These are phyloP conservation scores for Anoplopoma fimbria DNA, from an alignment of 2,113 vertebrate species.

Conservation along the genomic window DNA sequence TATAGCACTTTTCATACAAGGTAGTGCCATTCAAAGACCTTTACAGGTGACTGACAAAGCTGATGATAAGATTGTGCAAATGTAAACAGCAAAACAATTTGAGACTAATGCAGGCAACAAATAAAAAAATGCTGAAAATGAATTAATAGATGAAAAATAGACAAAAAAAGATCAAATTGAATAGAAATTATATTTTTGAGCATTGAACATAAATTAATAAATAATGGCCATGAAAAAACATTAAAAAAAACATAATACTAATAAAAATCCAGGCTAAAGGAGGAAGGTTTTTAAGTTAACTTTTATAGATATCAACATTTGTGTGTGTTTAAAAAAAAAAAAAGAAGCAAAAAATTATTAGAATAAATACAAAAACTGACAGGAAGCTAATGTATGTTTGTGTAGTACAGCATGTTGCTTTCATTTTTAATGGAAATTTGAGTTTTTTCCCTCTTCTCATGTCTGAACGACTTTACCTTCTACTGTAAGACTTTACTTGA, in stretches of 20 bases:
- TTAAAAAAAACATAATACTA: not conserved
- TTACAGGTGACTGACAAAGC: not conserved
- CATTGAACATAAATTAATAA: not conserved
- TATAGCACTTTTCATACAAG: not conserved
- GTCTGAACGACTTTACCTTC: not conserved
- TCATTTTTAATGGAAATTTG: not conserved
- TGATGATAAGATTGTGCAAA: not conserved
- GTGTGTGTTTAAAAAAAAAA: too few species aligned
- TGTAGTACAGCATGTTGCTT: not conserved
- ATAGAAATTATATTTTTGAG: not conserved
- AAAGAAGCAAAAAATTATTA: not conserved
- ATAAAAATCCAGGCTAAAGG: not conserved
- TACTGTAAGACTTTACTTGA: not conserved
- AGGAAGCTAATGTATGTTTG: too few species aligned
- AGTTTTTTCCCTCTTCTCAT: not conserved
- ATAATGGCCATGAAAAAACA: not conserved
- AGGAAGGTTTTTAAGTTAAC: not conserved
- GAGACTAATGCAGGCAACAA: not conserved
- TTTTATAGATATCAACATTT: not conserved
- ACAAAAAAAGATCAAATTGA: not conserved
- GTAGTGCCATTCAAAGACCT: not conserved
- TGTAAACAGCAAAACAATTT: not conserved
- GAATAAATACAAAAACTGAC: not conserved
- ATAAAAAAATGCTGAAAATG: not conserved
- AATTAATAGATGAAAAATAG: not conserved